Percentiles rank a stretch among this genome's conserved stretches.
Conservation (phyloP, 2,888 invertebrate species). For the Cataglyphis rosenhaueri region DNA sequence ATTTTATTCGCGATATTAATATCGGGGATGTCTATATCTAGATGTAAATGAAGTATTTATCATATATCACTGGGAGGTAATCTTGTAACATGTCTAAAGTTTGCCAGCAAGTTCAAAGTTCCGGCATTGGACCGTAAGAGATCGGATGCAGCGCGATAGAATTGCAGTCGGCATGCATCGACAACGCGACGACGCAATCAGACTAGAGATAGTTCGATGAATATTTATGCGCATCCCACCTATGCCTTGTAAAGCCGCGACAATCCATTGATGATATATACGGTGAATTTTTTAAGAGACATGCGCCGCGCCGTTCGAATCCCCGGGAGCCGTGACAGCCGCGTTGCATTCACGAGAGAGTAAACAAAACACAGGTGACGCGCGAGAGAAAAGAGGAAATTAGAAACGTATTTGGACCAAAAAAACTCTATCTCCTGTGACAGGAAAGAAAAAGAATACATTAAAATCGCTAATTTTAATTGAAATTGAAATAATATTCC, state of each 20-base stretch:
- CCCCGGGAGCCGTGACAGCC: background rate
- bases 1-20: background rate
- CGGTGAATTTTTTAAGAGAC: slow-evolving; percentile 50
- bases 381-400: slow-evolving; percentile 26
- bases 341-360: background rate
- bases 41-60: background rate
- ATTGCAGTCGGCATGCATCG: slow-evolving; percentile 23
- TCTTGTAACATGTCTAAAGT: background rate
- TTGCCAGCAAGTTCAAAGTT: background rate
- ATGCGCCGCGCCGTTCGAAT: slow-evolving; percentile 11
- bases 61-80: background rate
- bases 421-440: background rate
- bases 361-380: slow-evolving; percentile 34
- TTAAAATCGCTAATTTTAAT: background rate
- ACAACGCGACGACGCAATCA: slow-evolving; percentile 19
- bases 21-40: background rate
- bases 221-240: slow-evolving; percentile 42
- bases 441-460: background rate
- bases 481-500: background rate
- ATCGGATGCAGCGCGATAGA: background rate
- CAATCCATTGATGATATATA: slow-evolving; percentile 46
- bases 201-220: slow-evolving; percentile 14
- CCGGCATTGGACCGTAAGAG: background rate
- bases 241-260: slow-evolving; percentile 31
- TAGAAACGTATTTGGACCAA: slow-evolving; percentile 25